Evolutionary conservation across 2,888 invertebrate genomes (phyloP), one percentile per base, ranked within the genome.

Genomic region (Cryptocephalus primarius): DNA sequence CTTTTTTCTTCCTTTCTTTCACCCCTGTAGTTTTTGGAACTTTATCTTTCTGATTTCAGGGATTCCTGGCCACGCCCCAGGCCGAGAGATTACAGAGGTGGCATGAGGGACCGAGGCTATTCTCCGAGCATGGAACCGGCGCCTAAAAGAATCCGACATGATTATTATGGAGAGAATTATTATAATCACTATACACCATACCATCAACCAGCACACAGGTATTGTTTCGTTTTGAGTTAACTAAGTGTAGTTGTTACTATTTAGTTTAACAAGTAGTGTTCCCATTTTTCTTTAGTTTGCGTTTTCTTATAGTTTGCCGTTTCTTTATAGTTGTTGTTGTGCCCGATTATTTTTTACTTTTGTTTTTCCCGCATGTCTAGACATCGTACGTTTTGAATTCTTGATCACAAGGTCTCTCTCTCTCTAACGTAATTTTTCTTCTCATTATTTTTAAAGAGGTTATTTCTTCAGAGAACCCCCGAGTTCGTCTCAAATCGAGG

Each of bases 101-200:
- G 76, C 1, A 77, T 81, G 34, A 79, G 84, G 32, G 82, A 80
- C 52, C 71, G 85, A 32, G 82, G 85, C 0, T 83, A 85, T 59
- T 87, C 87, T 0, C 88, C 88, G 1, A 82, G 84, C 56, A 75
- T 88, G 60, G 82, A 82, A 11, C 87, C 88, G 6, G 83, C 86
- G 0, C 77, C 80, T 56, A 89, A 89, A 62, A 75, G 88, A 46
- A 82, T 88, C 69, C 74, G 89, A 43, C 74, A 70, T 52, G 71
- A 71, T 52, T 71, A 69, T 54, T 71, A 70, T 56, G 53, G 53
- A 2, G 69, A 70, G 39, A 60, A 61, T 49, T 70, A 69, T 51
- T 70, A 69, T 50, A 69, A 69, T 50, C 70, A 71, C 53, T 70
- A 69, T 55, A 60, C 61, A 34, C 56, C 67, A 4, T 70, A 69